phyloP scores from a whole-genome alignment of 2,888 invertebrate species.

The Netelia virgata region DNA sequence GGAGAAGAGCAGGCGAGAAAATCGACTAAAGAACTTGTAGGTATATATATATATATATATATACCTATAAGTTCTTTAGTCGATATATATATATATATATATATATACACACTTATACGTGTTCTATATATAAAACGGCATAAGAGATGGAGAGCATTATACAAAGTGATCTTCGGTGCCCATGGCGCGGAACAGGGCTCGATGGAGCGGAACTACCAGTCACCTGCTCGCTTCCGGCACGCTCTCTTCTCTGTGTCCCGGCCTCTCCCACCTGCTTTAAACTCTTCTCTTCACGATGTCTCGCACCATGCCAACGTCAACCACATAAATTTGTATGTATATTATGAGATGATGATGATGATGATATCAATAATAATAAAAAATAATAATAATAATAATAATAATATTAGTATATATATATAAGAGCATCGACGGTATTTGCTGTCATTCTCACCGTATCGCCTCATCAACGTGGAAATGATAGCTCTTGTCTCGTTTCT shows the following conservation, averaged over 20 bases:
- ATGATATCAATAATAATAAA: neutral
- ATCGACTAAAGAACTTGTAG: slow-evolving; percentile 45
- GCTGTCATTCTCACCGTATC: no score
- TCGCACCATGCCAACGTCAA: slow-evolving; percentile 2
- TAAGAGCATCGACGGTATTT: no score
- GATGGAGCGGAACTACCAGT: slow-evolving; percentile 85
- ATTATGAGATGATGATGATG: neutral
- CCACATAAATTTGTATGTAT: slow-evolving; percentile 16
- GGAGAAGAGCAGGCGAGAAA: slow-evolving; percentile 54
- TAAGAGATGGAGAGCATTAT: slow-evolving; percentile 70
- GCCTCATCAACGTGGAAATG: no score
- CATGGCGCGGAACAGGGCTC: slow-evolving; percentile 84
- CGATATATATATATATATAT: no score
- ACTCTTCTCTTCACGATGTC: slow-evolving; percentile 23
- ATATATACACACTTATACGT: slow-evolving; percentile 11
- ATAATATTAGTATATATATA: neutral
- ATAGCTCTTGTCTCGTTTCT: no score
- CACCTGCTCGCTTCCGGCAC: slow-evolving; percentile 85
- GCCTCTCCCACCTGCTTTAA: slow-evolving; percentile 68
- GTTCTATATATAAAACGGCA: slow-evolving; percentile 39
- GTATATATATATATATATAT: slow-evolving; percentile 24
- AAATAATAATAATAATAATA: neutral
- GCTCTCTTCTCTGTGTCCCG: slow-evolving; percentile 67
- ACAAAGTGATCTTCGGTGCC: slow-evolving; percentile 82
- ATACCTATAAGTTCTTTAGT: no score